These are phyloP conservation scores for Holothuria scabra DNA, from an alignment of 53 echinoderm and acorn worm genomes.

Conservation along the genomic window DNA sequence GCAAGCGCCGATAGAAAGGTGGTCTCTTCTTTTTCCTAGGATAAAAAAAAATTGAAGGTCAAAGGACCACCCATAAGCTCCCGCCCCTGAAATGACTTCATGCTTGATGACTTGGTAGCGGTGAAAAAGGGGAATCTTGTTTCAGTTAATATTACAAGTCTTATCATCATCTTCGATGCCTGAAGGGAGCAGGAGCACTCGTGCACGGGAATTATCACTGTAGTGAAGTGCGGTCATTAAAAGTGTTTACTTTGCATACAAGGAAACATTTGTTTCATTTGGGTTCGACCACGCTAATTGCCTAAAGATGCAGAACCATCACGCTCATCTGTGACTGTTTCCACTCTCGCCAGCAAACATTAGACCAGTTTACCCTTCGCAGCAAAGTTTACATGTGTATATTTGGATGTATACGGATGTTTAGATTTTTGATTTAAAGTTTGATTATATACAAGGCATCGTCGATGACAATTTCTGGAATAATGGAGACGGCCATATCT, in stretches of 20 bases:
- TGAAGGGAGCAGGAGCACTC: background rate
- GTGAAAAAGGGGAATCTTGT: slow-evolving; percentile 17
- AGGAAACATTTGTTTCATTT: slow-evolving; percentile 29
- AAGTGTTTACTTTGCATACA: slow-evolving; percentile 19
- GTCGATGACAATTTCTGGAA: slow-evolving; percentile 54
- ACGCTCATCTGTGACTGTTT: slow-evolving; percentile 1
- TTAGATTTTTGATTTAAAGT: slow-evolving; percentile 49
- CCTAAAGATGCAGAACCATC: slow-evolving; percentile 21
- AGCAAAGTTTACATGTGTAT: slow-evolving; percentile 46
- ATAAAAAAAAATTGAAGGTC: slow-evolving; percentile 34
- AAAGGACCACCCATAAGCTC: slow-evolving; percentile 45
- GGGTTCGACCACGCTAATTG: slow-evolving; percentile 35
- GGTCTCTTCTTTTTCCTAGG: background rate
- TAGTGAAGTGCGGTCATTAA: slow-evolving; percentile 46
- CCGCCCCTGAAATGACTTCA: slow-evolving; percentile 26
- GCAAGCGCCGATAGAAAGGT: slow-evolving; percentile 4
- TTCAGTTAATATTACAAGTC: slow-evolving; percentile 30
- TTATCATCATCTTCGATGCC: slow-evolving; percentile 22
- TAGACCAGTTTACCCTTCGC: background rate
- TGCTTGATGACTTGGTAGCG: slow-evolving; percentile 1
- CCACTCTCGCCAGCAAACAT: too few relatives aligned
- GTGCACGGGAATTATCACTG: background rate
- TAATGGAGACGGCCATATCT: slow-evolving; percentile 48
- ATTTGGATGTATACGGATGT: slow-evolving; percentile 52
- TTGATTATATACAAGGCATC: slow-evolving; percentile 48